Evolutionary conservation across 1,140 invertebrate genomes (phyloP), one percentile per base, ranked within the genome.

Genomic region (Cecropterus lyciades): DNA sequence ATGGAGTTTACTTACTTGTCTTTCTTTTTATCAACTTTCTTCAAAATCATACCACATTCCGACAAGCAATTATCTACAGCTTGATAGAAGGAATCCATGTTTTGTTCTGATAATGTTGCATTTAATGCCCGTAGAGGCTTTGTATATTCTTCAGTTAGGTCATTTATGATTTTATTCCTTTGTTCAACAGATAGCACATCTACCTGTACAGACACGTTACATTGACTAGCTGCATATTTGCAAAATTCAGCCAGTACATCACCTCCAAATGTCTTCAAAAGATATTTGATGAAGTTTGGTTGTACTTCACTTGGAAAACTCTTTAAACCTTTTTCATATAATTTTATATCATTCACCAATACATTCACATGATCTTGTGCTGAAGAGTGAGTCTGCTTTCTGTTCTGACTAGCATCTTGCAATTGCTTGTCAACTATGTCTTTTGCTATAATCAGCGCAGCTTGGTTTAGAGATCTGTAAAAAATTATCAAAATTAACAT

Each of bases 301-400:
- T 97, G 95, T 46, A 94, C 87, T 48, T 95, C 85, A 67, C 74
- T 67, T 17, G 93, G 83, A 11, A 95, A 92, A 60, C 93, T 85
- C 84, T 97, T 98, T 0, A 98, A 91, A 4, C 96, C 97, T 89
- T 98, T 98, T 62, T 98, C 96, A 92, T 97, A 98, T 14, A 98
- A 89, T 69, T 95, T 94, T 27, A 98, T 95, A 81, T 98, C 97
- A 49, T 94, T 94, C 13, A 95, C 92, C 9, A 98, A 84, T 14
- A 94, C 93, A 82, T 97, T 96, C 0, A 98, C 88, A 80, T 96
- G 96, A 65, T 98, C 96, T 90, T 98, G 96, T 20, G 97, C 84
- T 45, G 97, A 95, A 15, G 94, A 94, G 78, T 97, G 96, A 0
- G 95, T 96, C 86, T 97, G 96, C 45, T 96, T 93, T 71, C 95